These are phyloP conservation scores for Thaumetopoea pityocampa DNA, from an alignment of 1,140 invertebrate genomes.

Conservation along the genomic window DNA sequence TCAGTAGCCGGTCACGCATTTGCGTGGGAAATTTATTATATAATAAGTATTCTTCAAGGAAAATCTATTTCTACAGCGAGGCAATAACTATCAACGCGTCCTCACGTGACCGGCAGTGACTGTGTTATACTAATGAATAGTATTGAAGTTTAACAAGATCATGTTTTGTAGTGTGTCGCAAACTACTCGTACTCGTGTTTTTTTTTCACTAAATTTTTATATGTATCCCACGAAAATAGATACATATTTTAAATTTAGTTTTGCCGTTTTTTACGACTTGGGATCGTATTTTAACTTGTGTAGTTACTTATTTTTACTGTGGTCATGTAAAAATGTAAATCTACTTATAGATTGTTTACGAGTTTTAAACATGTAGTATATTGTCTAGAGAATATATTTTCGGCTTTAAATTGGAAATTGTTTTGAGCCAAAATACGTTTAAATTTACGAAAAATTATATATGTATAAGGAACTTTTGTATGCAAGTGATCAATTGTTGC, in stretches of 20 bases:
- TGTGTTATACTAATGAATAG: too few relatives aligned
- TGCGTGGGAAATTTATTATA: too few relatives aligned
- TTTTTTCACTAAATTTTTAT: slow-evolving; percentile 26
- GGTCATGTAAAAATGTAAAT: slow-evolving; percentile 33
- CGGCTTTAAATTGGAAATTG: slow-evolving; percentile 8
- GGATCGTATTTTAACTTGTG: too few relatives aligned
- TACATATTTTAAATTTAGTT: slow-evolving; percentile 28
- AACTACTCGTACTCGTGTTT: slow-evolving; percentile 12
- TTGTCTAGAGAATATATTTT: slow-evolving; percentile 9
- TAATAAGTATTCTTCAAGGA: too few relatives aligned
- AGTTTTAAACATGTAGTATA: slow-evolving; percentile 13
- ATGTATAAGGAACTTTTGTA: slow-evolving; percentile 25
- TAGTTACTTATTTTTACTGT: slow-evolving; percentile 29
- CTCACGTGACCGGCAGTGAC: too few relatives aligned
- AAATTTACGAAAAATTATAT: slow-evolving; percentile 4
- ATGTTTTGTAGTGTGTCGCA: slow-evolving; percentile 5
- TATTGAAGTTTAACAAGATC: too few relatives aligned
- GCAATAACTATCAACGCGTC: too few relatives aligned
- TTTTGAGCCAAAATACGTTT: slow-evolving; percentile 4
- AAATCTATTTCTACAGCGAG: too few relatives aligned
- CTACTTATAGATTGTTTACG: slow-evolving; percentile 21
- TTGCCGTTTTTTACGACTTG: slow-evolving; percentile 11
- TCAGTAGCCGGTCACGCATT: too few relatives aligned
- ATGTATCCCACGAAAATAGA: slow-evolving; percentile 22
- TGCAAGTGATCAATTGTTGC: slow-evolving; percentile 69